Base-by-base conservation (phyloP, 2,113 vertebrate species). In the Pollachius pollachius region DNA sequence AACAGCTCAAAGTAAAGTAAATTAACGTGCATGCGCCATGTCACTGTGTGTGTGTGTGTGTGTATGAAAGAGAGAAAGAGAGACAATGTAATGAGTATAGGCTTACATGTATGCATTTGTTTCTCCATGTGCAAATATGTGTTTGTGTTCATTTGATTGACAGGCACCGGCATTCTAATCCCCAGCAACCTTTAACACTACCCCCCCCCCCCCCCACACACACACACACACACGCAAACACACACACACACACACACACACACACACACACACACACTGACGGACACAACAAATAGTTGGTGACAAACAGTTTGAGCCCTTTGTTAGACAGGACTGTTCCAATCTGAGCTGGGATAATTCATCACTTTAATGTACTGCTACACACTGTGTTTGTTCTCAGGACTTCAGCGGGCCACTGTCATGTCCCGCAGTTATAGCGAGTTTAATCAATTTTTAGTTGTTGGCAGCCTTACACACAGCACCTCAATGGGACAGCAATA, bases 1-100 rank as follows among this genome's bases (percentile, higher is more conserved):
- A 89, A 75, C 69, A 34, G 77, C 76, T 70, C 30, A 78, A 80
- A 73, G 77, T 74, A 66, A 72, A 86, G 84, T 87, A 79, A 88
- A 82, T 89, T 85, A 87, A 87, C 83, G 81, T 69, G 77, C 59
- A 18, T 62, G 23, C 37, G 3, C 37, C 37, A 11, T 41, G 37
- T 41, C 6, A 9, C 6, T 41, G 37, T 65, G 15, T 68, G 75
- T 75, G 59, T 65, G 62, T 67, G 52, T 34, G 21, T 69, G 13
- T 69, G 19, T 16, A 30, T 57, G 23, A 13, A 54, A 3, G 19
- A 69, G 19, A 77, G 75, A 58, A 48, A 48, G 12, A 48, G 7
- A 48, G 8, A 48, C 12, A 48, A 1, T 48, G 7, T 48, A 9
- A 48, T 48, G 41, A 48, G 41, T 48, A 13, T 8, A 48, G 41